A percentile compares a stretch with the other conserved stretches of the same genome.
Evolutionary conservation across 2,113 vertebrate genomes (phyloP).

Genomic region (Solenodon paradoxus): DNA sequence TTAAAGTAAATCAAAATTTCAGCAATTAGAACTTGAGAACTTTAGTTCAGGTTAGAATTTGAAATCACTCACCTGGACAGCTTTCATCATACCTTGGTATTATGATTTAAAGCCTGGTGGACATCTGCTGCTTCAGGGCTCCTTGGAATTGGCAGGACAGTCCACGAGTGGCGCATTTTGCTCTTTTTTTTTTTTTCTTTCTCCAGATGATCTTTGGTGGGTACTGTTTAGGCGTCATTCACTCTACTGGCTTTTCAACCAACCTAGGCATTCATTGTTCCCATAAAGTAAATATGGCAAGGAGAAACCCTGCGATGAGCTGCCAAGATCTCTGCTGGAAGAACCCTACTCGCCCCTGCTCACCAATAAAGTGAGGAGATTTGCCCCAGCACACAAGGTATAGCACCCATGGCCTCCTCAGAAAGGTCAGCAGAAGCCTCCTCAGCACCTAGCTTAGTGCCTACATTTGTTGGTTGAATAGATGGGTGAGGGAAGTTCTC

Average conservation of each 20-base stretch:
- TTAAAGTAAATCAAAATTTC: neutral
- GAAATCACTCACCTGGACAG: neutral
- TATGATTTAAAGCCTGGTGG: neutral
- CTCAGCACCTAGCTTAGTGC: neutral
- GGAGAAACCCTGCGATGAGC: neutral
- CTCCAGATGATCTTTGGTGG: neutral
- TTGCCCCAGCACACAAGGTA: neutral
- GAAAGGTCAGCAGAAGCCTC: neutral
- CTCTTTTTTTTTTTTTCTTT: neutral
- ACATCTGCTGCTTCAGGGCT: neutral
- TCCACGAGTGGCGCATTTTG: neutral
- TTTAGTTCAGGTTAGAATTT: neutral
- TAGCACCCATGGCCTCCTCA: neutral
- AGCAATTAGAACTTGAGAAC: neutral
- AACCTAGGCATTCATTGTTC: neutral
- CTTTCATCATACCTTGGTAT: neutral
- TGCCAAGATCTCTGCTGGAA: neutral
- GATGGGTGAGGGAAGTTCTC: neutral
- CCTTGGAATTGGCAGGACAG: neutral
- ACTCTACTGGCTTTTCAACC: neutral
- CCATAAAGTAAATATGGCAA: neutral
- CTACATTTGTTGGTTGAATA: neutral
- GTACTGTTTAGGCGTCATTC: neutral
- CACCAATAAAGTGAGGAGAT: neutral
- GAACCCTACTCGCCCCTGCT: neutral